Evolutionary conservation across 2,113 vertebrate species (phyloP).

Genomic region (Elaphurus davidianus): DNA sequence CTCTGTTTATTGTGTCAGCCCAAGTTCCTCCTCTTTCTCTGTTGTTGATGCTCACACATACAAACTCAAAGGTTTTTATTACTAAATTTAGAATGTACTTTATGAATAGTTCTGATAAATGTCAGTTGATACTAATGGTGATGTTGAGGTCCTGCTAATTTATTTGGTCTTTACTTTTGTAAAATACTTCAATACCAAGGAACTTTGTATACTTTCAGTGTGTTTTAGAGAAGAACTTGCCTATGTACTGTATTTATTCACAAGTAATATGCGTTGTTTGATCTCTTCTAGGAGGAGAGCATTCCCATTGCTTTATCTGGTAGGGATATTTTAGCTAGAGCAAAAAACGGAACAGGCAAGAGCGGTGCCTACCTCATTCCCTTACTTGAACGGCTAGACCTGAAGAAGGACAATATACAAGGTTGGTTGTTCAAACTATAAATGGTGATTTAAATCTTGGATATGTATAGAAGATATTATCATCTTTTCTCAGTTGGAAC

Average conservation of each 20-base stretch:
- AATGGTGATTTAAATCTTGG: not conserved
- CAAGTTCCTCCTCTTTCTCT: not conserved
- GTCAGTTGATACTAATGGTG: not conserved
- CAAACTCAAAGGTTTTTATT: not conserved
- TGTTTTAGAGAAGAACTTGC: conserved; percentile 8
- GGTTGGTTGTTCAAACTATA: conserved; percentile 80
- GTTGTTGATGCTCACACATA: not conserved
- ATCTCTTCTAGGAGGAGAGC: conserved; percentile 94
- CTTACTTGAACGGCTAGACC: conserved; percentile 99
- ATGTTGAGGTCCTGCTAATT: not conserved
- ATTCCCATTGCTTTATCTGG: conserved; percentile 99
- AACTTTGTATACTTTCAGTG: not conserved
- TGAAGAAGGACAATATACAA: conserved; percentile 99
- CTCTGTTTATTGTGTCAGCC: not conserved
- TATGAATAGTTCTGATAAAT: not conserved
- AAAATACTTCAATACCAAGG: not conserved
- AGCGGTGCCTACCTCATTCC: conserved; percentile 99
- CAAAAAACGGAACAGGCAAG: conserved; percentile 99
- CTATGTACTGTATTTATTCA: not conserved
- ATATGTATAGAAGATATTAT: not conserved
- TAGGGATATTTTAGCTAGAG: conserved; percentile 99
- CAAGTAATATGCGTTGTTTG: not conserved
- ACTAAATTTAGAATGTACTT: not conserved
- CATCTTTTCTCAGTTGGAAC: not conserved
- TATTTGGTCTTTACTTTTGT: not conserved